A percentile compares a stretch with the other conserved stretches of the same genome.
These are phyloP conservation scores for Galleria mellonella DNA, from an alignment of 1,140 invertebrate genomes.

Conservation along the genomic window DNA sequence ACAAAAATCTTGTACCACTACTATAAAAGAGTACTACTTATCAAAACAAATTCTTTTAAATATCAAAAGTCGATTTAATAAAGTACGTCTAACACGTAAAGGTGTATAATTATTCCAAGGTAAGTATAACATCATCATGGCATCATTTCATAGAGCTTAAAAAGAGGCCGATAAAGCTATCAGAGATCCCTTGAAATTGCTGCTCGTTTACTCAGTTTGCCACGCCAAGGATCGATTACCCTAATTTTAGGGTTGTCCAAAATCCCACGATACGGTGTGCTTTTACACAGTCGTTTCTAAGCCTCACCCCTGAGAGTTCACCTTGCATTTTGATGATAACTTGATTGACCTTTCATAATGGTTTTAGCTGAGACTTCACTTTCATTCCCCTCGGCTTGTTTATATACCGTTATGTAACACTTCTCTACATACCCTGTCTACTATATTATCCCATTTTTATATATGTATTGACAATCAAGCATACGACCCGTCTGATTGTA, in stretches of 20 bases:
- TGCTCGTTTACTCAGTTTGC: constrained; percentile 8
- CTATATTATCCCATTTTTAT: no score
- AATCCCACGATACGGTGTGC: constrained; percentile 4
- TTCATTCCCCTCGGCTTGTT: no score
- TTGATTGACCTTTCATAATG: constrained; percentile 19
- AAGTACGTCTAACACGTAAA: no score
- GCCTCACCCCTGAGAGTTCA: constrained; percentile 2
- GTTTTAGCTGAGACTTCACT: no score
- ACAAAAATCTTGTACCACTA: no score
- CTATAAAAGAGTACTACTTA: no score
- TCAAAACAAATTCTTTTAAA: no score
- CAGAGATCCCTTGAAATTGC: constrained; percentile 9
- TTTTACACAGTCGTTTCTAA: background rate
- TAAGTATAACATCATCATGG: constrained; percentile 6
- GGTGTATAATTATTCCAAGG: background rate
- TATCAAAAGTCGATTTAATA: no score
- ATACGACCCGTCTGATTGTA: no score
- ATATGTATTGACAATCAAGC: no score
- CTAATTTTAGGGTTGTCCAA: constrained; percentile 12
- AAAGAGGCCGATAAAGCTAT: constrained; percentile 15
- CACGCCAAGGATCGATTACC: constrained; percentile 13
- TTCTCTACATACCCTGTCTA: no score
- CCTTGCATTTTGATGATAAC: constrained; percentile 14
- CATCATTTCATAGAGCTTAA: constrained; percentile 9
- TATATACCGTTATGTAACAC: no score